Evolutionary conservation across 2,888 invertebrate species (phyloP).

Genomic region (Plebejus anna): DNA sequence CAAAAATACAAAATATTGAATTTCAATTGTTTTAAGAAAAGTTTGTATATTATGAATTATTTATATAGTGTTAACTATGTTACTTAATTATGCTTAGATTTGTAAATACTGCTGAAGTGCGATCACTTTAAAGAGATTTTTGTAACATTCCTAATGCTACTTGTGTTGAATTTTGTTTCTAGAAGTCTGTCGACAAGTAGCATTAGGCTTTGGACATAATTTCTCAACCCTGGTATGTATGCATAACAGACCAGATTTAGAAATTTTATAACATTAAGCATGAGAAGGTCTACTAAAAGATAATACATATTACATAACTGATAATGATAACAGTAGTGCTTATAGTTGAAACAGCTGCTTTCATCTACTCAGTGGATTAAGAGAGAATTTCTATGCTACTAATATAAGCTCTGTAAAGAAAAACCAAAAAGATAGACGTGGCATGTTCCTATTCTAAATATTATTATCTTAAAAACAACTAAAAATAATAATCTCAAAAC

Average conservation of each 20-base stretch:
- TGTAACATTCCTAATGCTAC: no score
- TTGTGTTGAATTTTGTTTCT: no score
- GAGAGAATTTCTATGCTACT: background rate
- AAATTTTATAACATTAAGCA: background rate
- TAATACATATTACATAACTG: no score
- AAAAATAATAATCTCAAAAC: background rate
- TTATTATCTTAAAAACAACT: background rate
- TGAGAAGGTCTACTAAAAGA: background rate
- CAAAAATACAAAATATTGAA: conserved; percentile 1
- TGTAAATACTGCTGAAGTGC: background rate
- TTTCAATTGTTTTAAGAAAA: background rate
- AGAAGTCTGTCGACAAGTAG: no score
- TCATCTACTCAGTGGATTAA: background rate
- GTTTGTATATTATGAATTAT: background rate
- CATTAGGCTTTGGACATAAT: no score
- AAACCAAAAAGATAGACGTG: background rate
- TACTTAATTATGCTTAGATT: background rate
- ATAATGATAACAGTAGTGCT: background rate
- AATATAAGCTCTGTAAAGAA: background rate
- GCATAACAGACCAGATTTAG: no score
- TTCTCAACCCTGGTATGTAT: no score
- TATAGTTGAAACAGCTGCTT: background rate
- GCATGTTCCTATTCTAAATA: background rate
- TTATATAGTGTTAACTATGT: background rate
- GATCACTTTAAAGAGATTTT: background rate